Percentiles rank a stretch among this genome's conserved stretches.
Conservation (phyloP, 2,113 vertebrate genomes). For the Halichoeres trimaculatus region DNA sequence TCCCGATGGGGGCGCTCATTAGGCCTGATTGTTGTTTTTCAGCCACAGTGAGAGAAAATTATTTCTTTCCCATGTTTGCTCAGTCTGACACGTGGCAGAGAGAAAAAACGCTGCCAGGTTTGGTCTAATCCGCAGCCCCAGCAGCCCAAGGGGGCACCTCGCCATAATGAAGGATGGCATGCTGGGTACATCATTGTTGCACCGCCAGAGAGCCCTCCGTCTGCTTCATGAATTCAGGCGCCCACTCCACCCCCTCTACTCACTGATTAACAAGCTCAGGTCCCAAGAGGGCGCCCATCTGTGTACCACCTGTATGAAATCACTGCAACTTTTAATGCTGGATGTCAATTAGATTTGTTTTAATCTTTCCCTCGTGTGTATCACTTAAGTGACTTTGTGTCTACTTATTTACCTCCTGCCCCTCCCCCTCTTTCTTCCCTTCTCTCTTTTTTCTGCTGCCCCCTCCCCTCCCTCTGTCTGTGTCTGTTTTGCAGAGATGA, state of each 20-base stretch:
- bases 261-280: slow-evolving; percentile 66
- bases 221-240: slow-evolving; percentile 65
- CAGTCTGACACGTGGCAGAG: slow-evolving; percentile 26
- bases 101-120: slow-evolving; percentile 50
- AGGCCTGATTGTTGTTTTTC: slow-evolving; percentile 37
- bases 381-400: slow-evolving; percentile 14
- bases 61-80: slow-evolving; percentile 45
- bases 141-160: slow-evolving; percentile 41
- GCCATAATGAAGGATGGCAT: slow-evolving; percentile 48
- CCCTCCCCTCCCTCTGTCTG: background rate
- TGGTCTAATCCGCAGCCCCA: slow-evolving; percentile 53
- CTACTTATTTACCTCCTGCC: slow-evolving; percentile 8
- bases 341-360: slow-evolving; percentile 29
- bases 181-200: slow-evolving; percentile 51
- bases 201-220: slow-evolving; percentile 56
- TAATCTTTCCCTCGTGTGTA: slow-evolving; percentile 8
- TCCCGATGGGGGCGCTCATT: slow-evolving; percentile 38
- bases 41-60: slow-evolving; percentile 18
- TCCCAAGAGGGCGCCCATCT: slow-evolving; percentile 68
- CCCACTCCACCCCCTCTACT: slow-evolving; percentile 29
- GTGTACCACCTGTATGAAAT: slow-evolving; percentile 70
- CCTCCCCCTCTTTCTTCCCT: background rate
- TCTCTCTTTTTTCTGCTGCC: background rate
- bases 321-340: slow-evolving; percentile 38
- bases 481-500: slow-evolving; percentile 35